Percentiles rank a stretch among this genome's conserved stretches.
These are phyloP conservation scores for Dorcus hopei DNA, from an alignment of 2,888 invertebrate species.

Conservation along the genomic window DNA sequence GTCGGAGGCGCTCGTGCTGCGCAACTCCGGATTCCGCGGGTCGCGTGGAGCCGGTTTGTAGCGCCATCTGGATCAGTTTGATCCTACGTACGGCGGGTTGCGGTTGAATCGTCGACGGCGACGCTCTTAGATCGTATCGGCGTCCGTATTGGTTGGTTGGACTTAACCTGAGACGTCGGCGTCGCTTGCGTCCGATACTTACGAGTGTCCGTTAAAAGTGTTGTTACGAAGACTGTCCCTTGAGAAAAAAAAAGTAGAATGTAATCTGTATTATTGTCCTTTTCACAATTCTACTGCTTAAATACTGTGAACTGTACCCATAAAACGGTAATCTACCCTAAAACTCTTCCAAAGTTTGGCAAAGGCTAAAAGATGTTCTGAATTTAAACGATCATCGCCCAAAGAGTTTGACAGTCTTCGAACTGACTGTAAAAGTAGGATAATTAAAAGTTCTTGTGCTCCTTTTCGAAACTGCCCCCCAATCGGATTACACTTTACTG, in stretches of 20 bases:
- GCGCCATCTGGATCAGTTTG: slow-evolving; percentile 39
- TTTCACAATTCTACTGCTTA: too few species aligned
- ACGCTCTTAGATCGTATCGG: slow-evolving; percentile 3
- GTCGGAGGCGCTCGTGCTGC: slow-evolving; percentile 26
- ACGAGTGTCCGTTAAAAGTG: background rate
- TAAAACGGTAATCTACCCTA: background rate
- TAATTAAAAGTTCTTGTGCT: too few species aligned
- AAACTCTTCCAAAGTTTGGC: background rate
- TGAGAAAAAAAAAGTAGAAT: too few species aligned
- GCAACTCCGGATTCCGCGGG: slow-evolving; percentile 32
- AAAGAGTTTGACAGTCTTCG: too few species aligned
- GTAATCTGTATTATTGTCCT: too few species aligned
- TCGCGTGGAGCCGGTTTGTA: slow-evolving; percentile 34
- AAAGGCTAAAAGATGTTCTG: background rate
- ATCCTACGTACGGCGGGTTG: slow-evolving; percentile 29
- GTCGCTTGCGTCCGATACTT: background rate
- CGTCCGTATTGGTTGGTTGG: background rate
- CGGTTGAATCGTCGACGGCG: slow-evolving; percentile 31
- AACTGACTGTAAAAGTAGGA: too few species aligned
- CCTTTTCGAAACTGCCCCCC: background rate
- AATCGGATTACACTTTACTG: background rate
- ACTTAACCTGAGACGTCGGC: background rate
- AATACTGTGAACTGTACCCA: background rate
- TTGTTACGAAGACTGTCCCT: too few species aligned
- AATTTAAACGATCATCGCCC: background rate